Evolutionary conservation across 2,888 invertebrate species (phyloP), one percentile per base, ranked within the genome.

Genomic region (Clunio marinus): DNA sequence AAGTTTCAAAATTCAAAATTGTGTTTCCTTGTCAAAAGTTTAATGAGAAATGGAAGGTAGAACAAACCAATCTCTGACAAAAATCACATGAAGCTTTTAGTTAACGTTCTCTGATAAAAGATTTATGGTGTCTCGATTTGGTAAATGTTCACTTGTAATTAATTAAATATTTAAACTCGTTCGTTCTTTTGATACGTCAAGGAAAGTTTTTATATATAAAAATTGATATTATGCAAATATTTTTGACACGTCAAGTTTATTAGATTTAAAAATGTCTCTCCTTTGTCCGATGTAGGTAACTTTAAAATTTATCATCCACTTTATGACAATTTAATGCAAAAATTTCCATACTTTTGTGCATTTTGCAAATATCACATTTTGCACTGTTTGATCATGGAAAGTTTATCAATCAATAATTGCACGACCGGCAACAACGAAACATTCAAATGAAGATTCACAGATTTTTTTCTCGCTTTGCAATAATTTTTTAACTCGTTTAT

Each of bases 201-300:
- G 51, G 22, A n/a, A n/a, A n/a, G n/a, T n/a, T n/a, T n/a, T n/a
- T n/a, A n/a, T n/a, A n/a, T n/a, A 22, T 2, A 51, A 10, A 10
- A n/a, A 41, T 10, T 41, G 41, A 51, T 13, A 51, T 51, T 51
- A n/a, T n/a, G n/a, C 62, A 62, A 62, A 62, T 41, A 37, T 32
- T 62, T 62, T 46, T 27, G 35, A 66, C 51, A n/a, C 66, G 24
- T 66, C 55, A 66, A 66, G n/a, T 66, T 66, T 55, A 66, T 66
- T 51, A 32, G 46, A 45, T 65, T 65, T 65, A 8, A 62, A 51
- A 41, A 8, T 28, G 37, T 41, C n/a, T 24, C 22, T 24, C 24
- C n/a, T 15, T 24, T 22, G 17, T 57, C 27, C 57, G 27, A 25
- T 25, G 55, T 2, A 2, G 55, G n/a, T n/a, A n/a, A n/a, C n/a